Conservation (phyloP, 92 coral and sea anemone species). For the Bergia puertoricense region DNA sequence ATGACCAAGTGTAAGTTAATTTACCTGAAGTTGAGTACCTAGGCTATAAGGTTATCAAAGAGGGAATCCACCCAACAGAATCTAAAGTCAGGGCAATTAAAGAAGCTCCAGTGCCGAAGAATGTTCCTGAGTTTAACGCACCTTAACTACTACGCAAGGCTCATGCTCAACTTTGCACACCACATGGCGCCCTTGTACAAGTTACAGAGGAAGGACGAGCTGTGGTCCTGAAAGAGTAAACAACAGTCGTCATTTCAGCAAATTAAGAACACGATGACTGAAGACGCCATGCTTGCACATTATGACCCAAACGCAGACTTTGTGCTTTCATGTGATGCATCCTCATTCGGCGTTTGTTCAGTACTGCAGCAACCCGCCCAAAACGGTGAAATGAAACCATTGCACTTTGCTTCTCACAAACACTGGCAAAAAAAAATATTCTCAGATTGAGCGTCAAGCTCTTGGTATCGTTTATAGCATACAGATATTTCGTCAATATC, state of each 20-base stretch:
- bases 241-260: constrained; percentile 41
- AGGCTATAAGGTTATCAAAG: constrained; percentile 22
- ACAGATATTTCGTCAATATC: too few species aligned
- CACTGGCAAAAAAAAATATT: too few species aligned
- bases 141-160: constrained; percentile 30
- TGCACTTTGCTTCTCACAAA: constrained; percentile 19
- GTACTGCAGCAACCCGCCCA: constrained; percentile 44
- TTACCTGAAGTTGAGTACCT: constrained; percentile 10
- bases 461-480: too few species aligned
- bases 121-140: constrained; percentile 18
- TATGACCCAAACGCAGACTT: constrained; percentile 50
- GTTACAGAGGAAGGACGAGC: constrained; percentile 45
- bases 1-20: constrained; percentile 42
- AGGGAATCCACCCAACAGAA: constrained; percentile 37
- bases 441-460: too few species aligned
- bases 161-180: constrained; percentile 30
- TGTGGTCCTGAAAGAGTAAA: constrained; percentile 36
- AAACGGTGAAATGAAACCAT: constrained; percentile 43
- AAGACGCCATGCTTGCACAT: constrained; percentile 40
- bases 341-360: constrained; percentile 47
- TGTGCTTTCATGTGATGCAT: constrained; percentile 51
- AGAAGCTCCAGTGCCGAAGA: constrained; percentile 36
- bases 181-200: constrained; percentile 50
- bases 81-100: constrained; percentile 47
- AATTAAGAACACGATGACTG: constrained; percentile 13